Evolutionary conservation across 2,797 vertebrate species (phyloP).

Genomic region (Chlorospingus flavigularis): DNA sequence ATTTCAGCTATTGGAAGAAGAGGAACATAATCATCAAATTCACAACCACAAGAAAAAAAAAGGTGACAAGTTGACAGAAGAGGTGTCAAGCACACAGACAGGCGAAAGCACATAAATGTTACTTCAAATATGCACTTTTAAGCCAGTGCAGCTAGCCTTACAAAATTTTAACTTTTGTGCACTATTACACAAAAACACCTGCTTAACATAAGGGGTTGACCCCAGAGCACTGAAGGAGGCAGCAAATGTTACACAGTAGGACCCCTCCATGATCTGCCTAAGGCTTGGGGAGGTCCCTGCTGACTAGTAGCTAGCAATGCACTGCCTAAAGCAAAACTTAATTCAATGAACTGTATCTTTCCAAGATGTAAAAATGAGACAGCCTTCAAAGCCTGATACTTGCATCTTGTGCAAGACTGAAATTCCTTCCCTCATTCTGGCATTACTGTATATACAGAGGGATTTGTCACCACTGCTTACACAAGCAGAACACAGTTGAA

Average conservation of each 20-base stretch:
- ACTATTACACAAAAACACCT: background rate
- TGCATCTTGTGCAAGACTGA: background rate
- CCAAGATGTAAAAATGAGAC: accelerated
- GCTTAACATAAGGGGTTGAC: background rate
- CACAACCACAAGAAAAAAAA: conserved; percentile 24
- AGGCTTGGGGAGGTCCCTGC: background rate
- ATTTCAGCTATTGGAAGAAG: conserved; percentile 18
- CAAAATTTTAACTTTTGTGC: background rate
- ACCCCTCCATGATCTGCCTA: background rate
- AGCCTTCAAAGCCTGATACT: background rate
- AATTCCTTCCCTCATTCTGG: background rate
- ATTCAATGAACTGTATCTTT: background rate
- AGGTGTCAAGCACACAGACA: background rate
- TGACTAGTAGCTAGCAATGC: background rate
- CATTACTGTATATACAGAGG: background rate
- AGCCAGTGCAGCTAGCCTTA: background rate
- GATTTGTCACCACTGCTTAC: background rate
- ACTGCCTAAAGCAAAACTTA: background rate
- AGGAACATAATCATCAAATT: background rate
- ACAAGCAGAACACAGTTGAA: background rate
- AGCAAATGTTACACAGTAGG: background rate
- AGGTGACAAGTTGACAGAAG: background rate
- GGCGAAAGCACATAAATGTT: background rate
- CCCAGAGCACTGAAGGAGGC: background rate
- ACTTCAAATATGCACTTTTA: background rate